Percentiles rank a stretch among this genome's conserved stretches.
These are phyloP conservation scores for Temnothorax ravouxi DNA, from an alignment of 2,888 invertebrate genomes.

Conservation along the genomic window DNA sequence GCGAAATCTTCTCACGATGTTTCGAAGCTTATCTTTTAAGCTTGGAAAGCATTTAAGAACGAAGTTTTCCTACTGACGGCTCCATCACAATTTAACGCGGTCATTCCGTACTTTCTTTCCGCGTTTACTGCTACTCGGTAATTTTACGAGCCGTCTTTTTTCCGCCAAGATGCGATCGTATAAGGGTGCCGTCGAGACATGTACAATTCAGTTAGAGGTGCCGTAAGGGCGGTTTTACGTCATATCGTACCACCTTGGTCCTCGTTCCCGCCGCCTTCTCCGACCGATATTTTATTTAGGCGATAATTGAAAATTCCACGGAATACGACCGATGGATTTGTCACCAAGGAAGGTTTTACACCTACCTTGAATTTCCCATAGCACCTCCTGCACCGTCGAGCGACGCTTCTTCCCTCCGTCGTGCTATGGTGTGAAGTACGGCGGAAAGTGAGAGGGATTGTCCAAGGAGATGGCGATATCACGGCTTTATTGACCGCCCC, in stretches of 20 bases:
- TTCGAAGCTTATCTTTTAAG: neutral
- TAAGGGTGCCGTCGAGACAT: slow-evolving; percentile 75
- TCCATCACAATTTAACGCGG: slow-evolving; percentile 70
- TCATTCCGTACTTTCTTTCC: slow-evolving; percentile 72
- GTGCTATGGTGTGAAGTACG: slow-evolving; percentile 55
- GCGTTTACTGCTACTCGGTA: slow-evolving; percentile 75
- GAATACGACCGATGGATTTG: slow-evolving; percentile 83
- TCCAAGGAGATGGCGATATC: slow-evolving; percentile 62
- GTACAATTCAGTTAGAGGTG: slow-evolving; percentile 80
- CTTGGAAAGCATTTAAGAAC: slow-evolving; percentile 27
- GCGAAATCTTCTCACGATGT: slow-evolving; percentile 7
- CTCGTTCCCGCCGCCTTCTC: slow-evolving; percentile 48
- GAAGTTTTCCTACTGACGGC: slow-evolving; percentile 45
- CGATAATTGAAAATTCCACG: slow-evolving; percentile 84
- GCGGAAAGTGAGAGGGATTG: slow-evolving; percentile 59
- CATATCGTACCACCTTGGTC: slow-evolving; percentile 74
- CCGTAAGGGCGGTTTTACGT: slow-evolving; percentile 80
- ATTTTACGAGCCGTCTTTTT: slow-evolving; percentile 76
- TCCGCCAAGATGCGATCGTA: slow-evolving; percentile 63
- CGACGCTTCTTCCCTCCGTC: slow-evolving; percentile 35
- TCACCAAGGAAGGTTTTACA: slow-evolving; percentile 82
- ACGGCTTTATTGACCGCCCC: slow-evolving; percentile 67
- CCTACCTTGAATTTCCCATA: slow-evolving; percentile 77
- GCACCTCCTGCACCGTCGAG: slow-evolving; percentile 43
- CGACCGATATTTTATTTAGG: slow-evolving; percentile 82